Percentiles rank a stretch among this genome's conserved stretches.
These are phyloP conservation scores for Augiades crinisus DNA, from an alignment of 2,888 invertebrate genomes.

Conservation along the genomic window DNA sequence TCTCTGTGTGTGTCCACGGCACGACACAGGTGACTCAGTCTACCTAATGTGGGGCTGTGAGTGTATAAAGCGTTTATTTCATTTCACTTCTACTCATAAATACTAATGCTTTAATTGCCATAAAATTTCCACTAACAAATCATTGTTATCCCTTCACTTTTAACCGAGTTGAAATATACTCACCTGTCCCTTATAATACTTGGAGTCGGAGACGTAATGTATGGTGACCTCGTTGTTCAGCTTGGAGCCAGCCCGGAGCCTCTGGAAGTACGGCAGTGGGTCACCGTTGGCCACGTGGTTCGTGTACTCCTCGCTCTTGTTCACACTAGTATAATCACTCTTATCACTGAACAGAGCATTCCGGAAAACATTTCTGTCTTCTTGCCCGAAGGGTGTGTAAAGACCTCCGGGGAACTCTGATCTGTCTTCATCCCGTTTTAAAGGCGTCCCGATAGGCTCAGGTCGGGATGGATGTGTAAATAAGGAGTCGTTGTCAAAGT, in stretches of 20 bases:
- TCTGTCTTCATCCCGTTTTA: slow-evolving; percentile 42
- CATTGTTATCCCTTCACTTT: too few relatives aligned
- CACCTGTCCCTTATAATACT: slow-evolving; percentile 70
- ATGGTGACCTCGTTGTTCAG: slow-evolving; percentile 71
- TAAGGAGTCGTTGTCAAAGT: slow-evolving; percentile 54
- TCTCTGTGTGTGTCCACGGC: too few relatives aligned
- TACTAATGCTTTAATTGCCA: too few relatives aligned
- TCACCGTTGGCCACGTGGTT: slow-evolving; percentile 57
- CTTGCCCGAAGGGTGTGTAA: slow-evolving; percentile 69
- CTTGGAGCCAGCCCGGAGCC: slow-evolving; percentile 65
- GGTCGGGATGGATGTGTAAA: slow-evolving; percentile 59
- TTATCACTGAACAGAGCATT: slow-evolving; percentile 66
- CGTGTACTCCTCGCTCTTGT: slow-evolving; percentile 38
- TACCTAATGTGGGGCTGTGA: too few relatives aligned
- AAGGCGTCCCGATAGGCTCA: slow-evolving; percentile 60
- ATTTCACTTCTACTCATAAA: too few relatives aligned
- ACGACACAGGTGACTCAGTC: too few relatives aligned
- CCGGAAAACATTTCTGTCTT: slow-evolving; percentile 64
- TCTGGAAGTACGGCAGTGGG: slow-evolving; percentile 67
- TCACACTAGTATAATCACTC: slow-evolving; percentile 34
- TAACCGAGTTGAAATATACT: too few relatives aligned
- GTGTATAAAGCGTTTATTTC: too few relatives aligned
- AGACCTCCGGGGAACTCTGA: slow-evolving; percentile 40
- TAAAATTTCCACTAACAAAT: too few relatives aligned
- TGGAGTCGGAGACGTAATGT: slow-evolving; percentile 71